Evolutionary conservation across 2,888 invertebrate species (phyloP), one percentile per base, ranked within the genome.

Genomic region (Nasonovia ribisnigri): DNA sequence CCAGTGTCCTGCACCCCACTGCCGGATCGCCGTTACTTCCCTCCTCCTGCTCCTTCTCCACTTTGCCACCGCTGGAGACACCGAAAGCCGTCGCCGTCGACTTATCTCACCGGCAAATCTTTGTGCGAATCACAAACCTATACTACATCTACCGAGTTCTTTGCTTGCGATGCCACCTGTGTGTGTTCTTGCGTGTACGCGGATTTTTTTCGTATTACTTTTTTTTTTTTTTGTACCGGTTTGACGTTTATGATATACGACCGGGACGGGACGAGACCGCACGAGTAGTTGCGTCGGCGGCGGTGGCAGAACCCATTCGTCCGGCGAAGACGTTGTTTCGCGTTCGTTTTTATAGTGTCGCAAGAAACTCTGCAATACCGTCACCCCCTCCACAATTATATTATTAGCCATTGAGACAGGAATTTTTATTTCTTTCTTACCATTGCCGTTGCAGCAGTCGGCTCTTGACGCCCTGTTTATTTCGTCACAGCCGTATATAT

Each of bases 231-330:
- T 90, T 84, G 36, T 91, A 91, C 84, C 91, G 84, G 84, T 91
- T 91, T 91, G 91, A 91, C 91, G 91, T 91, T 84, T 91, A 91
- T 91, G 91, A 91, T 91, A 13, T 91, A 91, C 84, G 91, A 57
- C 91, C n/a, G 24, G 29, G 36, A 20, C n/a, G n/a, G 26, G n/a
- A 86, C 54, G 54, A 57, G 89, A 91, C 91, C 91, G 91, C 90
- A 90, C 77, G 90, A 77, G 90, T 90, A 36, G 90, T 90, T 77
- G n/a, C 48, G 51, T 46, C 84, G 91, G 42, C 29, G 67, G n/a
- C 67, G n/a, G 16, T 20, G 67, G 36, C 77, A n/a, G 29, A n/a
- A 51, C 43, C 90, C 90, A 48, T 90, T 42, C 48, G 77, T 51
- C 60, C 36, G 77, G 16, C 67, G 36, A 77, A 13, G 77, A 48